phyloP scores from a whole-genome alignment of 2,113 vertebrate genomes.

The Corvus moneduloides region DNA sequence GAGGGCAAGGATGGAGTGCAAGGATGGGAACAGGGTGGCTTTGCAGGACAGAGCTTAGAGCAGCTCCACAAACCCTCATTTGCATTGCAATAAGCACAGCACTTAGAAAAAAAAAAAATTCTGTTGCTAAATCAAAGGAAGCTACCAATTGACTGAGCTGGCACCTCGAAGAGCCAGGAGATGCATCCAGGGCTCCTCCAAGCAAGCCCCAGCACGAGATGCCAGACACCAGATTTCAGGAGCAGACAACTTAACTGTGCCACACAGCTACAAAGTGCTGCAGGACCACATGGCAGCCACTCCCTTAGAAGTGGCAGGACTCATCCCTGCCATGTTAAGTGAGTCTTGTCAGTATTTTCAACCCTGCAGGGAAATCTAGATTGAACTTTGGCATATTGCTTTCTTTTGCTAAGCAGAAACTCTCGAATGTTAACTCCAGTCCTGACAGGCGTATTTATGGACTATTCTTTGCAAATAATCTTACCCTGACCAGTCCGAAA shows the following conservation, averaged over 20 bases:
- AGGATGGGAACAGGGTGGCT: not conserved
- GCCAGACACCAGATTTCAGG: not conserved
- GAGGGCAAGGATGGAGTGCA: not conserved
- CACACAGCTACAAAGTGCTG: not conserved
- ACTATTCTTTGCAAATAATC: conserved; percentile 41
- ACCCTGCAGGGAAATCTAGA: not conserved
- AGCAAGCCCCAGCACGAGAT: not conserved
- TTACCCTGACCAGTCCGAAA: conserved; percentile 16
- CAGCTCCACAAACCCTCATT: not conserved
- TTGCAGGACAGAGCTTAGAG: not conserved
- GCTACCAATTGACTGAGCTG: not conserved
- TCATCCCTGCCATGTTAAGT: not conserved
- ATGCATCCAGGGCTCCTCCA: not conserved
- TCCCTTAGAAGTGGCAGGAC: not conserved
- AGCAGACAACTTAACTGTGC: not conserved
- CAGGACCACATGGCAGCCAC: not conserved
- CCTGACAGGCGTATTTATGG: conserved; percentile 10
- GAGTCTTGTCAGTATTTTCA: conserved; percentile 26
- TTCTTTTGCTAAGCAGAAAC: not conserved
- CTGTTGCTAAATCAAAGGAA: not conserved
- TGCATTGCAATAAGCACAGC: not conserved
- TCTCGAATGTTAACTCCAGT: not conserved
- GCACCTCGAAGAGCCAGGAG: not conserved
- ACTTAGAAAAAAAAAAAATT: not conserved
- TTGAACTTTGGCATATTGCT: not conserved